Evolutionary conservation across 1,140 invertebrate genomes (phyloP).

Genomic region (Drosophila nigromelanica): DNA sequence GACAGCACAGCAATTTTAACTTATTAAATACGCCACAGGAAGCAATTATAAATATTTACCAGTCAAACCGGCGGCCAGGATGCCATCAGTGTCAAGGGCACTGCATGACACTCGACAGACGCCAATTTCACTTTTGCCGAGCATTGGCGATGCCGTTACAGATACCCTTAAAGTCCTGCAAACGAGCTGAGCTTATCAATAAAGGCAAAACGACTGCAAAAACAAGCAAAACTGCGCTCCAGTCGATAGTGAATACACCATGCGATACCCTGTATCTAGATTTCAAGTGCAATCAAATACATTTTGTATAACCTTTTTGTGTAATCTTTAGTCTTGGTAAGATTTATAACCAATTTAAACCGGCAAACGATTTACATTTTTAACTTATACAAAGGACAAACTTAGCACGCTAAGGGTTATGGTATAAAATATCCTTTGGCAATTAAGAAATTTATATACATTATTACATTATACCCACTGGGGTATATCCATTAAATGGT

Average conservation of each 20-base stretch:
- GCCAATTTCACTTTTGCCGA: conserved; percentile 45
- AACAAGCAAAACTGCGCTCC: background rate
- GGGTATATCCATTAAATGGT: background rate
- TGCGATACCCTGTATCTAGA: background rate
- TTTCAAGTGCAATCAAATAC: too few species aligned
- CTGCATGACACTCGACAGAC: conserved; percentile 28
- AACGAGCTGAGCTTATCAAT: conserved; percentile 30
- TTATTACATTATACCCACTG: too few species aligned
- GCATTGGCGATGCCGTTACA: conserved; percentile 43
- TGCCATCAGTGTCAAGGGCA: conserved; percentile 61
- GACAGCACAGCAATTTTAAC: conserved; percentile 2
- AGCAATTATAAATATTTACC: conserved; percentile 54
- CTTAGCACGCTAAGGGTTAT: too few species aligned
- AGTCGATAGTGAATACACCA: background rate
- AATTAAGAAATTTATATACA: too few species aligned
- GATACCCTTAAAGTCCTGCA: conserved; percentile 1
- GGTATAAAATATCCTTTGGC: background rate
- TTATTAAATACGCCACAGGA: conserved; percentile 44
- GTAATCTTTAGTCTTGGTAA: too few species aligned
- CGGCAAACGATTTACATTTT: too few species aligned
- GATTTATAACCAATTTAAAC: too few species aligned
- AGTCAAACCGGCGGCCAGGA: conserved; percentile 21
- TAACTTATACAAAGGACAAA: too few species aligned
- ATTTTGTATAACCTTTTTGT: too few species aligned
- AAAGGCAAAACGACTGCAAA: background rate